Evolutionary conservation across 2,888 invertebrate genomes (phyloP).

Genomic region (Drosophila prolongata): DNA sequence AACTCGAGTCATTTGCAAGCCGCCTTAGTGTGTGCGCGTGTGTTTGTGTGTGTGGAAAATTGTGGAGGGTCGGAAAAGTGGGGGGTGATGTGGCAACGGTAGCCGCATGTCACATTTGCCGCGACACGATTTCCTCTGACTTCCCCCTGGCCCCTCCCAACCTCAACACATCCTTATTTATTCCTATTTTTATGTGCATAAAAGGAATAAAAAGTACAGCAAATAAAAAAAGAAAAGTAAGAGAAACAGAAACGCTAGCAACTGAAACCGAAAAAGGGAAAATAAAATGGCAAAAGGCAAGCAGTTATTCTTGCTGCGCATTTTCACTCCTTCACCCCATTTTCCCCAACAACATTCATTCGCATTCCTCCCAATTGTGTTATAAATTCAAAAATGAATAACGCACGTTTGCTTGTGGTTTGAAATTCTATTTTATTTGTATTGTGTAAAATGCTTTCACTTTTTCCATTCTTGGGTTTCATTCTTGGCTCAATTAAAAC

Average conservation of each 20-base stretch:
- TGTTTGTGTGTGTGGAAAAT: neutral
- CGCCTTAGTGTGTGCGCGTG: neutral
- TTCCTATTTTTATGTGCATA: constrained; percentile 67
- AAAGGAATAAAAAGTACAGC: constrained; percentile 1
- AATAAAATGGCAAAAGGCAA: constrained; percentile 43
- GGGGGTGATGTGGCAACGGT: constrained; percentile 36
- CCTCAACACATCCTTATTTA: constrained; percentile 58
- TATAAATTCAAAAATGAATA: constrained; percentile 80
- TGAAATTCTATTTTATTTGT: constrained; percentile 72
- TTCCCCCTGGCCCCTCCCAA: constrained; percentile 22
- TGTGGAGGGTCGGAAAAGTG: constrained; percentile 3
- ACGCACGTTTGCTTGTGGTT: constrained; percentile 79
- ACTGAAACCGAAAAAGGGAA: constrained; percentile 2
- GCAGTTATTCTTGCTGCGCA: constrained; percentile 62
- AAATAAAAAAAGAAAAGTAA: neutral
- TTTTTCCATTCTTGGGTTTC: constrained; percentile 34
- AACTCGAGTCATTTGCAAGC: constrained; percentile 64
- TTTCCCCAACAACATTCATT: constrained; percentile 52
- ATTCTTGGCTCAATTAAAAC: constrained; percentile 63
- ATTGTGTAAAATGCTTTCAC: constrained; percentile 65
- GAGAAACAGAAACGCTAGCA: neutral
- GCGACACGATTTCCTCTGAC: constrained; percentile 72
- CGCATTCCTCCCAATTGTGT: constrained; percentile 72
- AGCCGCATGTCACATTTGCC: constrained; percentile 69
- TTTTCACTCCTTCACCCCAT: constrained; percentile 66